Base-by-base conservation (phyloP, 2,797 vertebrate genomes). In the Argya squamiceps region DNA sequence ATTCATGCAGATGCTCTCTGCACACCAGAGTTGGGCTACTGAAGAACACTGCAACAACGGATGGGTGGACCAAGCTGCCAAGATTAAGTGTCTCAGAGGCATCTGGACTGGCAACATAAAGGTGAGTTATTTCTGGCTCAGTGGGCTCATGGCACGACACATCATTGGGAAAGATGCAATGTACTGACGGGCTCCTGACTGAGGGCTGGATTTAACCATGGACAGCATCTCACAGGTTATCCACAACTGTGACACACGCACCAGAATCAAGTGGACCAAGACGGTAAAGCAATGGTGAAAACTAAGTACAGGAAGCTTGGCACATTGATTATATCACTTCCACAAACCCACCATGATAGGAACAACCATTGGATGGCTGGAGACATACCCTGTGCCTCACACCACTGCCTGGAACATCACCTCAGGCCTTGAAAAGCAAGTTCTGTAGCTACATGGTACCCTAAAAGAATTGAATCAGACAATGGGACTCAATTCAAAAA, bases 271-370 rank as follows among this genome's bases (percentile, higher is more conserved):
- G 6, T 9, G 21, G 36, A 36, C 14, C 44, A 50, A 58, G 60
- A 0, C 4, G 36, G 14, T 58, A 50, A 43, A 67, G 37, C 1
- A 0, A 43, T 5, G 13, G 46, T 27, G n/a, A 27, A 19, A 37
- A 70, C 2, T 7, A 43, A 67, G 22, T 8, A 37, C 1, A 43
- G 23, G 16, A 68, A 44, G 46, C 19, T n/a, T 37, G 46, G 37
- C 37, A 44, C 22, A 27, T 1, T n/a, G 46, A 60, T 52, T 44
- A 1, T 17, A 52, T 24, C 53, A 37, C 29, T 76, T n/a, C n/a
- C 29, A 60, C 23, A 59, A 52, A 44, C 5, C n/a, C 4, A 4
- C 29, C 29, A 46, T 17, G 29, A 50, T 0, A 27, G 53, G 29
- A 76, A 68, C 19, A 52, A 60, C 19, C 27, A 37, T 7, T 14